These are phyloP conservation scores for Phaetusa simplex DNA, from an alignment of 2,113 vertebrate species.

Conservation along the genomic window DNA sequence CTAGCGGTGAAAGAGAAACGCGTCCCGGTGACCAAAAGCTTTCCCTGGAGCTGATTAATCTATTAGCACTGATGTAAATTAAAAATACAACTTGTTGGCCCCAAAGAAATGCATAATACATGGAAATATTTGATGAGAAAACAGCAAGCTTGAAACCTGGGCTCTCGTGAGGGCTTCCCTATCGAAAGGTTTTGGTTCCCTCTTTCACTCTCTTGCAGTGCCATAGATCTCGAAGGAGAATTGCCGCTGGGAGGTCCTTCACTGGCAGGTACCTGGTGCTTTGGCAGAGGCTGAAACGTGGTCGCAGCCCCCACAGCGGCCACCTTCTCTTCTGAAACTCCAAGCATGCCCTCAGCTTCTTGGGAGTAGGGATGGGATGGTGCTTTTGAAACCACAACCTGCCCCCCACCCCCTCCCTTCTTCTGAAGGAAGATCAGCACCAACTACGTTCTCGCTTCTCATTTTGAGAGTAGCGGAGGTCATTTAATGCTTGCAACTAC, in stretches of 20 bases:
- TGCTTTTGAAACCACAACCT: neutral
- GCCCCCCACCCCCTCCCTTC: rapidly evolving
- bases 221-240: neutral
- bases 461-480: neutral
- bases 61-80: neutral
- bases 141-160: neutral
- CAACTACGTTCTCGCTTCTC: neutral
- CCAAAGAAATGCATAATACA: neutral
- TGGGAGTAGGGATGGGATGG: neutral
- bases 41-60: neutral
- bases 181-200: constrained; percentile 14
- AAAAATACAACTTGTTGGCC: neutral
- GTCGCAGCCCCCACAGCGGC: neutral
- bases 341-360: neutral
- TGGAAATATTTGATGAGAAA: neutral
- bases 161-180: neutral
- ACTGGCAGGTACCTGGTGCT: neutral
- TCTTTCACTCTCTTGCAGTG: neutral
- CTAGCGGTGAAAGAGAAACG: neutral
- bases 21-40: neutral
- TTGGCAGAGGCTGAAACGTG: neutral
- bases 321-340: neutral
- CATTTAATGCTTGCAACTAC: neutral
- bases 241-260: neutral
- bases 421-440: neutral